Evolutionary conservation across 2,797 vertebrate species (phyloP).

Genomic region (Aldrovandia affinis): DNA sequence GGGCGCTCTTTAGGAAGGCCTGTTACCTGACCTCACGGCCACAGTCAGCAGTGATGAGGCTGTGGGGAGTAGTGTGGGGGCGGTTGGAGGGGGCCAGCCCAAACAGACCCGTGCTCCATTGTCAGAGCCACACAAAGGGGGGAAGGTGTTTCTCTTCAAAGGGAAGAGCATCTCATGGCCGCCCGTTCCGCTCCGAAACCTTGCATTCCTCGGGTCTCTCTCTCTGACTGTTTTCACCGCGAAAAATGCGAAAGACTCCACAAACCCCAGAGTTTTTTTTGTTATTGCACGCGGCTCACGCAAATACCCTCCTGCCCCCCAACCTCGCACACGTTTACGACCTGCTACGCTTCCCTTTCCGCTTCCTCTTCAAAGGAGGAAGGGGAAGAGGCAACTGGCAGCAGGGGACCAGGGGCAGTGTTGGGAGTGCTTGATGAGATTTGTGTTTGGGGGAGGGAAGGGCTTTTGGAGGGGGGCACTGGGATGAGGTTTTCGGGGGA

Average conservation of each 20-base stretch:
- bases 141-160: conserved; percentile 64
- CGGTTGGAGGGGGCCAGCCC: conserved; percentile 61
- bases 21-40: conserved; percentile 79
- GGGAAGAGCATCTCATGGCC: conserved; percentile 46
- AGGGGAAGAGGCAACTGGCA: conserved; percentile 1
- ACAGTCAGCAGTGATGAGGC: conserved; percentile 77
- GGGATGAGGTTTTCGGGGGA: conserved; percentile 1
- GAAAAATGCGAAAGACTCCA: not conserved
- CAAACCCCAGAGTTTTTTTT: not conserved
- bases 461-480: not conserved
- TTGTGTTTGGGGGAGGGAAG: not conserved
- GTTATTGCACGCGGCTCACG: not conserved
- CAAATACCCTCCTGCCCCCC: not conserved
- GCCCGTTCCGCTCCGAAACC: conserved; percentile 46
- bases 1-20: conserved; percentile 76
- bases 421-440: not conserved
- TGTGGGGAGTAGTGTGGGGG: conserved; percentile 68
- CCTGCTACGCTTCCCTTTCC: not conserved
- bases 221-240: not conserved
- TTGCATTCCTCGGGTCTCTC: conserved; percentile 40
- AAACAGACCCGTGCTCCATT: conserved; percentile 63
- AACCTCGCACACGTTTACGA: not conserved
- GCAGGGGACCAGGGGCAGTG: not conserved
- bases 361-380: not conserved
- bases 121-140: conserved; percentile 52